phyloP scores from a whole-genome alignment of 1,140 invertebrate species.

The Macrotrachela quadricornifera region DNA sequence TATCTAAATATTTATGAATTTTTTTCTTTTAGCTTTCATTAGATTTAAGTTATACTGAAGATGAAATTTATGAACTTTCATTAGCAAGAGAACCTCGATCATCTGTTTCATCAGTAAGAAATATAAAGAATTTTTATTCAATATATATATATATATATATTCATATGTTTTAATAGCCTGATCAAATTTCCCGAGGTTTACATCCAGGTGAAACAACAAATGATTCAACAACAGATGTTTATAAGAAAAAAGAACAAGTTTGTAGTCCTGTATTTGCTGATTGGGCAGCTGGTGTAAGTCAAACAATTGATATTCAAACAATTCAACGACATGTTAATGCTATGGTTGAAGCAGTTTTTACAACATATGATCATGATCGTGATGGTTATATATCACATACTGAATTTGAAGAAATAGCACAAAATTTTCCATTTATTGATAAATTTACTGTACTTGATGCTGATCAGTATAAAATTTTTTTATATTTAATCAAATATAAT shows the following conservation, averaged over 20 bases:
- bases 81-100: conserved; percentile 36
- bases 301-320: conserved; percentile 29
- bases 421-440: conserved; percentile 40
- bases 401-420: conserved; percentile 36
- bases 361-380: conserved; percentile 38
- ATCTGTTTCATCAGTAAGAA: conserved; percentile 29
- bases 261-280: too few relatives aligned
- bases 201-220: too few relatives aligned
- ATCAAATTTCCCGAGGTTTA: too few relatives aligned
- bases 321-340: conserved; percentile 38
- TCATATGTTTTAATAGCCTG: too few relatives aligned
- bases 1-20: too few relatives aligned
- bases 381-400: conserved; percentile 35
- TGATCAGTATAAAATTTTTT: conserved; percentile 26
- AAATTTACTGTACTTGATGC: conserved; percentile 36
- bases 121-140: neutral
- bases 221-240: too few relatives aligned
- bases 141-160: too few relatives aligned
- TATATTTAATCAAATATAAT: neutral
- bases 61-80: conserved; percentile 40
- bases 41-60: conserved; percentile 38
- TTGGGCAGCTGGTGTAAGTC: conserved; percentile 28
- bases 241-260: too few relatives aligned
- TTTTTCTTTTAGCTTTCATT: conserved; percentile 28
- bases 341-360: conserved; percentile 40